These are phyloP conservation scores for Pachliopta kotzebuea DNA, from an alignment of 2,888 invertebrate genomes.

Conservation along the genomic window DNA sequence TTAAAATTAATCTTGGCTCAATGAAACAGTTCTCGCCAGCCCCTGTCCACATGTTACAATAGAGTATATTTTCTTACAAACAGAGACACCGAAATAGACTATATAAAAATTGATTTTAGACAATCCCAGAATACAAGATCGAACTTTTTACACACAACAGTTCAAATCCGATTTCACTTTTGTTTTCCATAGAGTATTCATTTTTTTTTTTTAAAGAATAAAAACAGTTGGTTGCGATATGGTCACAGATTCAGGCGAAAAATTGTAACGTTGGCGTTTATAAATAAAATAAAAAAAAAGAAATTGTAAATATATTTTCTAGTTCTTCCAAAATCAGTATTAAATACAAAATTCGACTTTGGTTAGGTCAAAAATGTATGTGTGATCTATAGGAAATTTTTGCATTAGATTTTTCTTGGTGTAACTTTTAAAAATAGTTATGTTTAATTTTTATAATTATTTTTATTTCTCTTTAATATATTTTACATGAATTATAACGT, in stretches of 20 bases:
- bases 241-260: constrained; percentile 76
- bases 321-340: constrained; percentile 81
- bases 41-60: constrained; percentile 67
- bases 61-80: constrained; percentile 77
- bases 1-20: constrained; percentile 28
- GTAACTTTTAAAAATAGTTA: constrained; percentile 61
- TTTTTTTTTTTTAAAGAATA: constrained; percentile 37
- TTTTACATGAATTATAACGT: constrained; percentile 68
- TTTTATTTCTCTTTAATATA: constrained; percentile 58
- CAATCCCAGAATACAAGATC: constrained; percentile 81
- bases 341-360: constrained; percentile 79
- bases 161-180: constrained; percentile 53
- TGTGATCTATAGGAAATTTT: constrained; percentile 76
- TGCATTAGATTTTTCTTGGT: constrained; percentile 68
- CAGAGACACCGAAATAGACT: constrained; percentile 71
- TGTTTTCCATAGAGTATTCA: constrained; percentile 49
- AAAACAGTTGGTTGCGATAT: constrained; percentile 74
- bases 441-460: constrained; percentile 48
- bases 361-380: constrained; percentile 78
- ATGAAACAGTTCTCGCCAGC: constrained; percentile 39
- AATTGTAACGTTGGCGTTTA: constrained; percentile 70
- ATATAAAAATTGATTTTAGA: constrained; percentile 73
- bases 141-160: constrained; percentile 76
- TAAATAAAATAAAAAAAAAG: constrained; percentile 45
- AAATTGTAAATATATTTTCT: constrained; percentile 79